Percentiles rank a stretch among this genome's conserved stretches.
phyloP scores from a whole-genome alignment of 2,888 invertebrate species.

The Didymodactylos carnosus region DNA sequence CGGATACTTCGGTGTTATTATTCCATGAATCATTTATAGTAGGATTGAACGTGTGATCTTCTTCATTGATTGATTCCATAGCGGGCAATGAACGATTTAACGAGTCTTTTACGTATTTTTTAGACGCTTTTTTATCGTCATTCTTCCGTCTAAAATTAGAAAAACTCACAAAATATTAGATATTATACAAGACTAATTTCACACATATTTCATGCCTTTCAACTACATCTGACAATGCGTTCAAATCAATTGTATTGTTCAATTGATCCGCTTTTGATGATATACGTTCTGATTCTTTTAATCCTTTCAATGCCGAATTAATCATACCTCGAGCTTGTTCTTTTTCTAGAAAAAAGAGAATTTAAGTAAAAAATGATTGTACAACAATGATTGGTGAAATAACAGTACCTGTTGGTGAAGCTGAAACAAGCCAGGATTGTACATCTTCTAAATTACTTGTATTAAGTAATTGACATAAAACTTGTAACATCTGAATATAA shows the following conservation, averaged over 20 bases:
- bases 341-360: not conserved
- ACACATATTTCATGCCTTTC: not conserved
- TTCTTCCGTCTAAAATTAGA: not conserved
- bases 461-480: conserved; percentile 11
- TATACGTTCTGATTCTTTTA: conserved; percentile 12
- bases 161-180: not conserved
- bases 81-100: not conserved
- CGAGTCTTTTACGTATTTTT: not conserved
- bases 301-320: conserved; percentile 7
- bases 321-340: conserved; percentile 7
- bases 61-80: not conserved
- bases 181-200: not conserved
- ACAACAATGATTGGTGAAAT: not conserved
- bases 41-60: not conserved
- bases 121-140: not conserved
- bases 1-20: no score
- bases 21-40: not conserved
- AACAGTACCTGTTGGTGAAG: not conserved
- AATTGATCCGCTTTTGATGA: not conserved
- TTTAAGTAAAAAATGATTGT: not conserved
- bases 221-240: not conserved
- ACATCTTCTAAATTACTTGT: conserved; percentile 10
- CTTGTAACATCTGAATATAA: conserved; percentile 10
- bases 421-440: conserved; percentile 13
- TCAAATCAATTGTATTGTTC: not conserved